Evolutionary conservation across 2,797 vertebrate genomes (phyloP).

Genomic region (Muscicapa comitata): DNA sequence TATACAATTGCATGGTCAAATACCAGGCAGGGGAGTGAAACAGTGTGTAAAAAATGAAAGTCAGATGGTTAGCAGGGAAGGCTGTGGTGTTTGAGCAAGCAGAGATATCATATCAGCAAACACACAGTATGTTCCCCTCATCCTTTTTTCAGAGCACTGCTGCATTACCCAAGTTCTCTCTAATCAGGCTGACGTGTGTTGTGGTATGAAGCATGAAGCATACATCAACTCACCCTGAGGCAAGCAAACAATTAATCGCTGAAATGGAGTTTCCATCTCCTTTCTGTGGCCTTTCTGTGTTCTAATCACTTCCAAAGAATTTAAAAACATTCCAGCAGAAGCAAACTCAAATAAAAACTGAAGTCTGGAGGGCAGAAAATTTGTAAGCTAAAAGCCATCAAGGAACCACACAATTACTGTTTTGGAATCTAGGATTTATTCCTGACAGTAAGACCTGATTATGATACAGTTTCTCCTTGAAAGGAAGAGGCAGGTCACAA

Average conservation of each 20-base stretch:
- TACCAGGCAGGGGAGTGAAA: not conserved
- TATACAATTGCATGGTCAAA: not conserved
- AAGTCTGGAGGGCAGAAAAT: slow-evolving; percentile 9
- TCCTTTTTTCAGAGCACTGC: slow-evolving; percentile 21
- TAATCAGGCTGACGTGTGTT: slow-evolving; percentile 35
- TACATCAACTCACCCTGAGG: slow-evolving; percentile 3
- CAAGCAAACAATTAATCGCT: slow-evolving; percentile 33
- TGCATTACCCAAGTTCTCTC: slow-evolving; percentile 22
- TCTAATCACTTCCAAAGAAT: slow-evolving; percentile 47
- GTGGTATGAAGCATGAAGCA: slow-evolving; percentile 48
- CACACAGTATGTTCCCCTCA: slow-evolving; percentile 25
- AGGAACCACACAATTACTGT: not conserved
- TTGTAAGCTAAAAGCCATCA: not conserved
- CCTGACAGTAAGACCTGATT: not conserved
- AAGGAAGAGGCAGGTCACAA: not conserved
- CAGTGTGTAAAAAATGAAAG: not conserved
- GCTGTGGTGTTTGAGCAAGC: slow-evolving; percentile 17
- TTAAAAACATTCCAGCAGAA: not conserved
- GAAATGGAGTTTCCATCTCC: slow-evolving; percentile 51
- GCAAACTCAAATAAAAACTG: not conserved
- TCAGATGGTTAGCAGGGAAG: slow-evolving; percentile 41
- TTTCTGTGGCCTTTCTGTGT: slow-evolving; percentile 35
- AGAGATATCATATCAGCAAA: slow-evolving; percentile 45
- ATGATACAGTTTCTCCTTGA: not conserved
- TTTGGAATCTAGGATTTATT: not conserved